A percentile compares a stretch with the other conserved stretches of the same genome.
phyloP scores from a whole-genome alignment of 2,888 invertebrate species.

The Protophormia terraenovae region DNA sequence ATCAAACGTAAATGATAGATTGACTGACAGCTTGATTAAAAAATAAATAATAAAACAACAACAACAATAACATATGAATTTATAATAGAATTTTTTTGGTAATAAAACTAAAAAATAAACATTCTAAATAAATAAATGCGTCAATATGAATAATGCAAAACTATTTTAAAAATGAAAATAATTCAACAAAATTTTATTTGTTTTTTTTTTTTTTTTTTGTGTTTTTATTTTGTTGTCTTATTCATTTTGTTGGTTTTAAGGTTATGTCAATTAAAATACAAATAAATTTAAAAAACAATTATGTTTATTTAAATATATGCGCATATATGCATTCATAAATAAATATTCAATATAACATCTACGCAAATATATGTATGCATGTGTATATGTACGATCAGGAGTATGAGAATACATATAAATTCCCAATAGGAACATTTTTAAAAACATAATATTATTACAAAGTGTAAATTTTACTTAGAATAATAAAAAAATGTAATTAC shows the following conservation, averaged over 20 bases:
- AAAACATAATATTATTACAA: too few species aligned
- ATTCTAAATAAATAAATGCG: slow-evolving; percentile 2
- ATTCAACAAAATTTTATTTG: not conserved
- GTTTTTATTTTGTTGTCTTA: not conserved
- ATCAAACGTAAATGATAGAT: slow-evolving; percentile 52
- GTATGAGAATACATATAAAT: too few species aligned
- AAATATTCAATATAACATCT: not conserved
- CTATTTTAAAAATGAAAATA: slow-evolving; percentile 27
- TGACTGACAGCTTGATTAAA: slow-evolving; percentile 56
- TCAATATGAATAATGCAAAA: slow-evolving; percentile 35
- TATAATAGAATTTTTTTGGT: slow-evolving; percentile 28
- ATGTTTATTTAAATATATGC: slow-evolving; percentile 5
- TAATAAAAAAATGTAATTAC: too few species aligned
- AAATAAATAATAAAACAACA: slow-evolving; percentile 25
- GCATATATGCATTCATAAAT: not conserved
- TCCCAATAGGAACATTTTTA: too few species aligned
- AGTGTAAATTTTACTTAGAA: too few species aligned
- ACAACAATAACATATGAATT: slow-evolving; percentile 32
- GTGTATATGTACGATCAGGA: not conserved
- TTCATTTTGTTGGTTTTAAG: not conserved
- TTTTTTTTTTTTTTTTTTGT: too few species aligned
- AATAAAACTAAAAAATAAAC: not conserved
- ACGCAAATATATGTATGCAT: not conserved
- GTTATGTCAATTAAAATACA: slow-evolving; percentile 12
- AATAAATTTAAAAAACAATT: slow-evolving; percentile 57